Conservation (phyloP, 2,888 invertebrate genomes). For the Atethmia centrago region DNA sequence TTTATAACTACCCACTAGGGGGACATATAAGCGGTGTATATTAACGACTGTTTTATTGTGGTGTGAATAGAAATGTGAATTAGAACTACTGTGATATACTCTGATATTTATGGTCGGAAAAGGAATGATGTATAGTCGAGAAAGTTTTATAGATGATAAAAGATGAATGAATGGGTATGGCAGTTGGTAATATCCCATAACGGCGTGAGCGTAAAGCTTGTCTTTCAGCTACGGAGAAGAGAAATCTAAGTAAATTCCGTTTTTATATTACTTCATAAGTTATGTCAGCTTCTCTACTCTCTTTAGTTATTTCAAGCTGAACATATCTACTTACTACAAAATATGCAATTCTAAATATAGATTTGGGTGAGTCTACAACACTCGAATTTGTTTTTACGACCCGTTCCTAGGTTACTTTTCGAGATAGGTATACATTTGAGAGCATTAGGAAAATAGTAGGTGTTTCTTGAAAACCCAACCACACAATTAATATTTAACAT, state of each 20-base stretch:
- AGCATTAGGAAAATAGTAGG: neutral
- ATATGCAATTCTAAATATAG: neutral
- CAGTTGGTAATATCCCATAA: slow-evolving; percentile 21
- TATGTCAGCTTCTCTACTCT: neutral
- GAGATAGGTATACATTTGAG: neutral
- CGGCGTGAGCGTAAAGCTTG: slow-evolving; percentile 1
- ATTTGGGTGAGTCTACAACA: neutral
- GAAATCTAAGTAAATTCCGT: slow-evolving; percentile 38
- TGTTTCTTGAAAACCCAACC: neutral
- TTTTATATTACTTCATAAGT: slow-evolving; percentile 12
- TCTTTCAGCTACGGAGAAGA: slow-evolving; percentile 12
- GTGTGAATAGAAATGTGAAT: slow-evolving; percentile 83
- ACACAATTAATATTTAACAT: slow-evolving; percentile 29
- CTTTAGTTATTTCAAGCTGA: neutral
- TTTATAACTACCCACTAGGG: slow-evolving; percentile 72
- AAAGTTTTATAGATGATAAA: slow-evolving; percentile 61
- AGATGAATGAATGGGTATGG: slow-evolving; percentile 33
- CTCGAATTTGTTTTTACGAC: neutral
- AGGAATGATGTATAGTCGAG: slow-evolving; percentile 45
- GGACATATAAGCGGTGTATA: slow-evolving; percentile 51
- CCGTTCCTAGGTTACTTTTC: neutral
- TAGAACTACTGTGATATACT: slow-evolving; percentile 69
- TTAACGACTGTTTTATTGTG: slow-evolving; percentile 78
- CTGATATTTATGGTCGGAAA: slow-evolving; percentile 66
- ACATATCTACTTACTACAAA: neutral